Evolutionary conservation across 2,888 invertebrate species (phyloP).

Genomic region (Chorisops tibialis): DNA sequence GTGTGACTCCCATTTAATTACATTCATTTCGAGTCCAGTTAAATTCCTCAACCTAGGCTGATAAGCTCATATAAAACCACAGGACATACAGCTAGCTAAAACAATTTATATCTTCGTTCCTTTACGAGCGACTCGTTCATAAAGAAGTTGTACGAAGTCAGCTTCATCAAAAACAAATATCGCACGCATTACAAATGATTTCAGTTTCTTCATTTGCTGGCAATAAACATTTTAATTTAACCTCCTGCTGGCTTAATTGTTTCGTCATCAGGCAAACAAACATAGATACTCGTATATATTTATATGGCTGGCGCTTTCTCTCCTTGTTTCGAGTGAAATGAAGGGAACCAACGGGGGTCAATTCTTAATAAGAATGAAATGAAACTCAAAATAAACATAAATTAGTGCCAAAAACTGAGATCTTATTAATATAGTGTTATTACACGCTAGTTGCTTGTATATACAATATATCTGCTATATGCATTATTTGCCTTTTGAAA

Average conservation of each 20-base stretch:
- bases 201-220: constrained; percentile 33
- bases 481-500: too few relatives aligned
- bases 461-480: too few relatives aligned
- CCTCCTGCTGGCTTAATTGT: constrained; percentile 33
- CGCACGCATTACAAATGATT: constrained; percentile 28
- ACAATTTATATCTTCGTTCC: constrained; percentile 1
- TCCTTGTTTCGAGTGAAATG: neutral
- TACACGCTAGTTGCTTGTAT: too few relatives aligned
- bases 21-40: too few relatives aligned
- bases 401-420: too few relatives aligned
- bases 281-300: too few relatives aligned
- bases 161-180: constrained; percentile 11
- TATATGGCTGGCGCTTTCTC: neutral
- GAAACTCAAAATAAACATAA: too few relatives aligned
- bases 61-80: constrained; percentile 17
- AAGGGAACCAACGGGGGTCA: constrained; percentile 8
- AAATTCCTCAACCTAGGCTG: neutral
- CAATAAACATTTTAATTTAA: constrained; percentile 34
- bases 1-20: too few relatives aligned
- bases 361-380: constrained; percentile 7
- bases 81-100: constrained; percentile 6
- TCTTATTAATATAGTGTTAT: too few relatives aligned
- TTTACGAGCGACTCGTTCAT: constrained; percentile 7
- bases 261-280: constrained; percentile 23
- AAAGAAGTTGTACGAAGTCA: neutral